Evolutionary conservation across 2,113 vertebrate genomes (phyloP), one percentile per base, ranked within the genome.

Genomic region (Pao palembangensis): DNA sequence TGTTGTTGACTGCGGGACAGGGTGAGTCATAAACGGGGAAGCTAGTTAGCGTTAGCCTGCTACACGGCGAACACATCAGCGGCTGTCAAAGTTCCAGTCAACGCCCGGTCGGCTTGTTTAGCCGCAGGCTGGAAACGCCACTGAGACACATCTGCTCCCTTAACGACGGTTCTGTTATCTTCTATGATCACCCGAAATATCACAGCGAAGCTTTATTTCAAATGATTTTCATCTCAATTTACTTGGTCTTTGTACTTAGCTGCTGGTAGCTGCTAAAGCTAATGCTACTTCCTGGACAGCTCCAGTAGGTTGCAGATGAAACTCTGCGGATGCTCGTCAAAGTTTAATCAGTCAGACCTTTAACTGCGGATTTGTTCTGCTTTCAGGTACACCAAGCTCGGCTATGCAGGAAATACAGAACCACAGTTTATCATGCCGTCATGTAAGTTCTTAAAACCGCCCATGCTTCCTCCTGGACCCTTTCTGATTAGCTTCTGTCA

Each of bases 361-460:
- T 15, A 2, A 25, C 8, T 1, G 12, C 0, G 3, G 1, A 21
- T 82, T 78, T 73, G 17, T 88, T 18, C 11, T 7, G 84, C 11
- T 42, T 86, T 1, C 70, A 99, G 96, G 73, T 98, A 99, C 71
- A 99, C 97, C 65, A 99, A 99, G 85, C 90, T 99, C 1, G 97
- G 97, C 75, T 99, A 98, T 93, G 97, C 97, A 55, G 97, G 96
- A 84, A 98, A 99, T 78, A 98, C 97, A 59, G 97, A 99, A 48
- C 97, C 97, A 59, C 97, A 99, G 88, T 99, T 99, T 83, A 98
- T 99, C 81, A 94, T 99, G 63, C 97, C 97, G 57, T 99, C 97
- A 85, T 98, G 97, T 99, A 84, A 98, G 96, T 92, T 31, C 28
- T 8, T 31, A 65, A 3, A 48, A 2, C 3, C 15, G 17, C 2